Base-by-base conservation (phyloP, 2,888 invertebrate genomes). In the Papilio protenor region DNA sequence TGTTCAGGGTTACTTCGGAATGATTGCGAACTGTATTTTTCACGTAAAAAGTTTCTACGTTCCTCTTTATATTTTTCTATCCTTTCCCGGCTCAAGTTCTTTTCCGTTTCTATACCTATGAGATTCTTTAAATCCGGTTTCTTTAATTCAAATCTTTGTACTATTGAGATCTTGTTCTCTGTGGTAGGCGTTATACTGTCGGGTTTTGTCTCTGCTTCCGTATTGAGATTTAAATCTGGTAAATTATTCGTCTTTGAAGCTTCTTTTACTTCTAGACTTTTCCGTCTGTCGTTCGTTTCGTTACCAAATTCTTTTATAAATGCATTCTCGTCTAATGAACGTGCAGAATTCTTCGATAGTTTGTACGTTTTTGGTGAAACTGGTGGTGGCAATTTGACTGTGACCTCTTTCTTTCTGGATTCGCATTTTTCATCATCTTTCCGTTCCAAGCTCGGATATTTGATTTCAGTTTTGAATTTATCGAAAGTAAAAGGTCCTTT, bases 31-130 rank as follows among this genome's bases (percentile, higher is more conserved):
- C 97, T 97, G 88, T 98, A 98, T 88, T 98, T 98, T 87, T 98
- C 98, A 70, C 98, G 96, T 18, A 98, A 91, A 85, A 98, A 97
- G 83, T 96, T 97, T 74, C 98, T 95, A n/a, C 98, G 94, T 87
- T 98, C 98, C 87, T 98, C 98, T 91, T 98, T 98, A 88, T 98
- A 98, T 88, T 97, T 97, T 90, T 98, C 98, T 81, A 98, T 98
- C 70, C 98, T 92, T 86, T 98, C 98, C 71, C 98, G 94, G 84
- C 97, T 97, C 33, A 96, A 87, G 79, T 97, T 96, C 77, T 96
- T 95, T 11, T 96, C 93, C 0, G 95, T 91, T 33, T 95, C 95
- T 73, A 92, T 84, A 0, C 85, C 91, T 77, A 94, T 93, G 0
- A 93, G 73, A 8, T 84, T 90, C 69, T 91, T 93, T 0, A 93